A percentile compares a stretch with the other conserved stretches of the same genome.
Evolutionary conservation across 2,888 invertebrate species (phyloP).

Genomic region (Metellina segmentata): DNA sequence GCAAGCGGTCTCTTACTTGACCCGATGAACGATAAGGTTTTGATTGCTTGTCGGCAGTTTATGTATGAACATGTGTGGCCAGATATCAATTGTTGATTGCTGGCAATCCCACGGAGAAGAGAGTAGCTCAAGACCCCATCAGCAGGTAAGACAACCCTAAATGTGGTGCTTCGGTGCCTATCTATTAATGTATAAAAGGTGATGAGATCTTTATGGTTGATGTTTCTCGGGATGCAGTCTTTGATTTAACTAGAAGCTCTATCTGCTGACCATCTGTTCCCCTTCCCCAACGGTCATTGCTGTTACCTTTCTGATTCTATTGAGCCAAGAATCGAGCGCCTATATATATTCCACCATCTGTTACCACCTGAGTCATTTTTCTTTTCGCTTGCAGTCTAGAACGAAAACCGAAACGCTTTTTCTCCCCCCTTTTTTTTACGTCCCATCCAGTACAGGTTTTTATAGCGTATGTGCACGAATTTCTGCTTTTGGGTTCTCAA

Average conservation of each 20-base stretch:
- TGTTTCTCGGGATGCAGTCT: slow-evolving; percentile 37
- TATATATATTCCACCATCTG: slow-evolving; percentile 62
- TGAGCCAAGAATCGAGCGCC: slow-evolving; percentile 53
- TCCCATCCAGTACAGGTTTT: slow-evolving; percentile 25
- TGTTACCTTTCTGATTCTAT: slow-evolving; percentile 65
- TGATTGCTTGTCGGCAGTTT: background rate
- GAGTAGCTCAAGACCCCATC: background rate
- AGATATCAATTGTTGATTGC: slow-evolving; percentile 1
- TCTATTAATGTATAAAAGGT: slow-evolving; percentile 52
- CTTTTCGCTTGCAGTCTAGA: slow-evolving; percentile 39
- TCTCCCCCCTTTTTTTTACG: slow-evolving; percentile 1
- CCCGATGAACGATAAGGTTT: background rate
- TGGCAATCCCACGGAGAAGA: background rate
- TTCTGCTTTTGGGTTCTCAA: slow-evolving; percentile 2
- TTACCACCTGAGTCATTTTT: slow-evolving; percentile 52
- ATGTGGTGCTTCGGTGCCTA: background rate
- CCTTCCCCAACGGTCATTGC: slow-evolving; percentile 54
- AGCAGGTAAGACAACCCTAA: slow-evolving; percentile 20
- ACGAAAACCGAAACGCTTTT: slow-evolving; percentile 34
- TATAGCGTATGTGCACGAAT: slow-evolving; percentile 22
- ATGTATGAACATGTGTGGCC: background rate
- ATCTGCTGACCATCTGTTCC: slow-evolving; percentile 62
- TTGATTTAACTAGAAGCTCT: slow-evolving; percentile 61
- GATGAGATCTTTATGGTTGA: slow-evolving; percentile 61
- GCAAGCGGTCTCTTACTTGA: background rate